phyloP scores from a whole-genome alignment of 2,888 invertebrate genomes.

The Rosalia funebris region DNA sequence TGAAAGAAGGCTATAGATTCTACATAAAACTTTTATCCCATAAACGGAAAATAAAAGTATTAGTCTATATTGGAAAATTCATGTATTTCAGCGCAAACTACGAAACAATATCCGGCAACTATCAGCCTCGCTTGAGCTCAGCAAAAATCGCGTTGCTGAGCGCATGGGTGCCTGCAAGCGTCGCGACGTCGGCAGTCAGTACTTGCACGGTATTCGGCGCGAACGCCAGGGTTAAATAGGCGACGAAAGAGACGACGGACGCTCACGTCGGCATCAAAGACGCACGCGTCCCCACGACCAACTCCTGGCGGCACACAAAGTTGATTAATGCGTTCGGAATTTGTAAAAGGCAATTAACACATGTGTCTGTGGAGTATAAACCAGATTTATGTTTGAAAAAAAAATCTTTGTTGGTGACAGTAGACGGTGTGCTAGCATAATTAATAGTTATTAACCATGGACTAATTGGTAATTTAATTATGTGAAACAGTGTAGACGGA shows the following conservation, averaged over 20 bases:
- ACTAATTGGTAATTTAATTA: not conserved
- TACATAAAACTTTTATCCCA: too few species aligned
- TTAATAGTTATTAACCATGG: not conserved
- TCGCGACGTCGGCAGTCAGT: conserved; percentile 32
- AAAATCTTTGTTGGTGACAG: not conserved
- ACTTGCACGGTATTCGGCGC: conserved; percentile 23
- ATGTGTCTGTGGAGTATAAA: too few species aligned
- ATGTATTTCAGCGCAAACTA: too few species aligned
- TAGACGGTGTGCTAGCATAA: not conserved
- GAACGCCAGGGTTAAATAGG: conserved; percentile 3
- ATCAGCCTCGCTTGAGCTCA: conserved; percentile 24
- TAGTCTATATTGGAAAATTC: too few species aligned
- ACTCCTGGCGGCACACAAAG: not conserved
- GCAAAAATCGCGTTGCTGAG: conserved; percentile 30
- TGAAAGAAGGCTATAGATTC: too few species aligned
- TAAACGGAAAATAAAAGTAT: too few species aligned
- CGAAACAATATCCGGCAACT: conserved; percentile 1
- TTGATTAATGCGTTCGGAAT: conserved; percentile 18
- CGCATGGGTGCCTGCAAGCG: conserved; percentile 31
- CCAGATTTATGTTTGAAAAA: too few species aligned
- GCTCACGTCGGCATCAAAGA: not conserved
- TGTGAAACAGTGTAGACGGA: not conserved
- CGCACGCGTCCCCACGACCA: conserved; percentile 5
- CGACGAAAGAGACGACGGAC: not conserved
- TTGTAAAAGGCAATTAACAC: not conserved